phyloP scores from a whole-genome alignment of 2,888 invertebrate species.

The Eurytoma adleriae region DNA sequence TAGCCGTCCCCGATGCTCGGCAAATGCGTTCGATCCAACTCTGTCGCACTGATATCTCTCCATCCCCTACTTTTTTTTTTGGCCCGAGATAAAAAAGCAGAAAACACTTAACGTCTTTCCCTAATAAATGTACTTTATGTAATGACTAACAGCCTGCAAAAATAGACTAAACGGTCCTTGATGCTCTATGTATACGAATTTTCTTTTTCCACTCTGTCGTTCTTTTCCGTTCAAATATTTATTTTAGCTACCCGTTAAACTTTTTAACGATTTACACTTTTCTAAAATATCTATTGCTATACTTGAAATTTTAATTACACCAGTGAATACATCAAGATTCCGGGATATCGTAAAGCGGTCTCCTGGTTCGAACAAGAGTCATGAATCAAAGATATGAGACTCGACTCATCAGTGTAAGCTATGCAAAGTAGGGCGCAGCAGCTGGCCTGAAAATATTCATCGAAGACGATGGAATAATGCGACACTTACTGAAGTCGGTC shows the following conservation, averaged over 20 bases:
- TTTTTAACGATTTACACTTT: no score
- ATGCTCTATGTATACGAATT: no score
- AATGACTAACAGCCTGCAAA: slow-evolving; percentile 19
- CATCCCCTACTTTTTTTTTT: background rate
- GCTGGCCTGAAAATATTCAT: slow-evolving; percentile 32
- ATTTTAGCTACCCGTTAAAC: background rate
- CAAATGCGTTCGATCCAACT: slow-evolving; percentile 21
- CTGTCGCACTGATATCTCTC: background rate
- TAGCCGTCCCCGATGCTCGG: slow-evolving; percentile 42
- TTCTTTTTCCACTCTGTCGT: background rate
- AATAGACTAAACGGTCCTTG: background rate
- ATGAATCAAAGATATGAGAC: no score
- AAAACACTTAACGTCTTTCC: slow-evolving; percentile 42
- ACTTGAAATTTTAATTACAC: no score
- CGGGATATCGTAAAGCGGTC: no score
- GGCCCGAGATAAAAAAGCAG: slow-evolving; percentile 2
- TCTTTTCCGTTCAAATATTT: background rate
- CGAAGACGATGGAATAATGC: slow-evolving; percentile 29
- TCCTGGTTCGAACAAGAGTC: no score
- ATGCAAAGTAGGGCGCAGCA: no score
- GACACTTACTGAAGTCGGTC: slow-evolving; percentile 22
- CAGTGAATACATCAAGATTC: no score
- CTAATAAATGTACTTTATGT: slow-evolving; percentile 45
- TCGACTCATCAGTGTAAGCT: no score
- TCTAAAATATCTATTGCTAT: no score